Evolutionary conservation across 2,888 invertebrate genomes (phyloP), one percentile per base, ranked within the genome.

Genomic region (Eupithecia tripunctaria): DNA sequence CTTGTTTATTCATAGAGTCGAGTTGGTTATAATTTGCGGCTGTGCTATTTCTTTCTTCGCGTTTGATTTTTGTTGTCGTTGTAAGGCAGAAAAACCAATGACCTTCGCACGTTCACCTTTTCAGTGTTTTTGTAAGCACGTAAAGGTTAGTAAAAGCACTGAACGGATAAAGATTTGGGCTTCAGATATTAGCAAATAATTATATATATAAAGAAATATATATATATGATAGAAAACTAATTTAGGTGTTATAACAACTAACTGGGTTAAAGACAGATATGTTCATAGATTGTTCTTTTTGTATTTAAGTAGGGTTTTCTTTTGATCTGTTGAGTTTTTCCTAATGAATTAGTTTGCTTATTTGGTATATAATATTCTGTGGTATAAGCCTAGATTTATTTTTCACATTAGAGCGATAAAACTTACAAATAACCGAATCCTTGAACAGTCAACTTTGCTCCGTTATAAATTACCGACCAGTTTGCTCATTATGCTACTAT

Each of bases 1-100:
- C 85, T 90, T 90, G 88, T 90, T 82, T 89, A 88, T 84, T 78
- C 84, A 87, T 84, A 86, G 88, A 91, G 89, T 82, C 85, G 88
- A 88, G 79, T 77, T 73, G 67, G 41, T 66, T 72, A 71, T 64
- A 72, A 70, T 73, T 78, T 71, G 68, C 75, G 78, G 64, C 68
- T 73, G 77, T 77, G 73, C 69, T 76, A 62, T 75, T 73, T 72
- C 43, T 43, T 60, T 71, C n/a, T 68, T 69, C 70, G 78, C 81
- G 75, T 75, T 80, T 76, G 67, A 71, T 80, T 85, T 85, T 87
- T 87, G 91, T 88, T 91, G 91, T 85, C n/a, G n/a, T 51, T 51
- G 10, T 86, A 84, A 86, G 83, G 82, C 82, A 82, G 86, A 88
- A 89, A 87, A 87, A 87, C 70, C 71, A 60, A 89, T 89, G 86